Evolutionary conservation across 2,113 vertebrate species (phyloP).

Genomic region (Elgaria multicarinata): DNA sequence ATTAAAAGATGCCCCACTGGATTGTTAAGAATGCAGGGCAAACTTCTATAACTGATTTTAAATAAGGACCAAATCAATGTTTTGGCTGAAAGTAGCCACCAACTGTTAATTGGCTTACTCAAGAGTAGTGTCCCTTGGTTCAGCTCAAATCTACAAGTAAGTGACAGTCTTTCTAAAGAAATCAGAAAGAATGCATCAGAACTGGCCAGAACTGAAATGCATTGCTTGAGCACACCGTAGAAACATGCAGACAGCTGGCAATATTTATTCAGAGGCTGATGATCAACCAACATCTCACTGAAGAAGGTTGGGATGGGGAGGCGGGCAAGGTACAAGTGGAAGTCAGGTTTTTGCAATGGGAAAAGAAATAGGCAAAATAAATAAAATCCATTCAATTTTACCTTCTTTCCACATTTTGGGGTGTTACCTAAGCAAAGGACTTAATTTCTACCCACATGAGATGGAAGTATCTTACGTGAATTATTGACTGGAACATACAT

Average conservation of each 20-base stretch:
- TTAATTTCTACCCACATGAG: not conserved
- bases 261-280: not conserved
- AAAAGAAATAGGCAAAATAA: not conserved
- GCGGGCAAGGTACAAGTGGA: not conserved
- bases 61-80: not conserved
- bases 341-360: not conserved
- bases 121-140: not conserved
- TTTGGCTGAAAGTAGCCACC: not conserved
- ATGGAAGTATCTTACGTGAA: not conserved
- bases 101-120: not conserved
- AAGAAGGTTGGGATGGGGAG: not conserved
- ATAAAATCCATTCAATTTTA: not conserved
- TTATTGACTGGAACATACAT: not conserved
- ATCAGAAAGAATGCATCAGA: fast-evolving
- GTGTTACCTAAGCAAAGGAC: not conserved
- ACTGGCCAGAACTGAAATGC: not conserved
- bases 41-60: not conserved
- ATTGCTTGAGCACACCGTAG: not conserved
- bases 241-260: not conserved
- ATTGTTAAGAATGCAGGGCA: conserved; percentile 5
- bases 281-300: not conserved
- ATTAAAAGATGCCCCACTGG: not conserved
- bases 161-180: not conserved
- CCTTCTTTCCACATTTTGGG: not conserved
- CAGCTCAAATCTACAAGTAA: not conserved